Base-by-base conservation (phyloP, 2,113 vertebrate genomes). In the Thunnus thynnus region DNA sequence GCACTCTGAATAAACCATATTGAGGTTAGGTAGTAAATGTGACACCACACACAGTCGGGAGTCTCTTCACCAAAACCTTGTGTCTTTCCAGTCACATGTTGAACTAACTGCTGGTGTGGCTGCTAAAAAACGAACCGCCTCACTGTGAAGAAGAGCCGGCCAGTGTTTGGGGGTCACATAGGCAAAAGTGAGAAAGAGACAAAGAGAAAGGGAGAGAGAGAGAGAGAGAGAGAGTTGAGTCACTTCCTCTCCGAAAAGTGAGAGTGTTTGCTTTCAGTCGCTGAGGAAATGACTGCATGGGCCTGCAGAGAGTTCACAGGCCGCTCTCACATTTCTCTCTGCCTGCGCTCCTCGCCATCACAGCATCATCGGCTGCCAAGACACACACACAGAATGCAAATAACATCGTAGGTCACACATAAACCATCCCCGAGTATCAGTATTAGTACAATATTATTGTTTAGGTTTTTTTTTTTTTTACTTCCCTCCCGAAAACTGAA, bases 281-380 rank as follows among this genome's bases (percentile, higher is more conserved):
- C 86, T 90, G 88, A 92, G 95, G 95, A 95, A 95, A 94, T 94
- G 86, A 94, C 91, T 82, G 85, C 85, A 94, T 86, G 55, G 62
- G 79, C 83, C 89, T 72, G 58, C 70, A 76, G 77, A 85, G 82
- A 87, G 83, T 90, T 92, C 94, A 92, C 89, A 89, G 88, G 83
- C 83, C 12, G 54, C 69, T 86, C 92, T 84, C 78, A 89, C 87
- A 91, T 92, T 92, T 87, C 84, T 87, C 72, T 81, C 48, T 44
- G 77, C 67, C 67, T 65, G 69, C 72, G 80, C 75, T 86, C n/a
- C 75, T 73, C 79, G 10, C 84, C 79, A 69, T 85, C 80, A 44
- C 73, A 54, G 79, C 64, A 48, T 77, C 83, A 84, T 69, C 52
- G 4, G 70, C 82, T 81, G 88, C 91, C 91, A 87, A 89, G 48